Evolutionary conservation across 1,140 invertebrate species (phyloP), one percentile per base, ranked within the genome.

Genomic region (Tetragnatha versicolor): DNA sequence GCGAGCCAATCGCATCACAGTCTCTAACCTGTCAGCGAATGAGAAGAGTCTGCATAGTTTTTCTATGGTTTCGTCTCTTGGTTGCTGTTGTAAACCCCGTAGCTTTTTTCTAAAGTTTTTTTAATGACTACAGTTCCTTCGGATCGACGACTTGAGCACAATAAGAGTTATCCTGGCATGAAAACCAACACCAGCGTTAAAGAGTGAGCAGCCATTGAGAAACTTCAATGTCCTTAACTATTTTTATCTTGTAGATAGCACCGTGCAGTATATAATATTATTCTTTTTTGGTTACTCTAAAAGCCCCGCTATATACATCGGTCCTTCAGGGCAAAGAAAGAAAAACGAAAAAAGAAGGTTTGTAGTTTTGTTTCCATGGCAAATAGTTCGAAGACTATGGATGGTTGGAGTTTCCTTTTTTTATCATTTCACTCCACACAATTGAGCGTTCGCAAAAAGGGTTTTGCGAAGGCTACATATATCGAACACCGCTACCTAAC

Each of bases 241-340:
- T 37, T 70, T 49, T 70, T 70, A 33, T 68, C 68, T 70, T 70
- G 68, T 70, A 70, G 68, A 70, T 70, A 70, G 68, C 68, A 70
- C 68, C 68, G 68, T 70, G 68, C 68, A 70, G 25, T 55, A 70
- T 35, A 55, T 55, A 20, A 20, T 20, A 53, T 53, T n/a, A 12
- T 42, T 9, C 33, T 47, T 22, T 29, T 47, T 53, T 49, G 47
- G 1, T 25, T 49, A 70, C 33, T 70, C 68, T 70, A 70, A 70
- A 70, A 70, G 68, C 68, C 65, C 68, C 35, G 31, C 33, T 17
- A 14, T 61, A 3, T 17, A 12, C 12, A 17, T 42, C 35, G 42
- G 37, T 65, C 58, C 9, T 70, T 70, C 53, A 55, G 33, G 53
- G 55, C 68, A 70, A 35, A 55, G 68, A 53, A 39, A 27, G 22